phyloP scores from a whole-genome alignment of 2,797 vertebrate species.

The Clarias platycephalus region DNA sequence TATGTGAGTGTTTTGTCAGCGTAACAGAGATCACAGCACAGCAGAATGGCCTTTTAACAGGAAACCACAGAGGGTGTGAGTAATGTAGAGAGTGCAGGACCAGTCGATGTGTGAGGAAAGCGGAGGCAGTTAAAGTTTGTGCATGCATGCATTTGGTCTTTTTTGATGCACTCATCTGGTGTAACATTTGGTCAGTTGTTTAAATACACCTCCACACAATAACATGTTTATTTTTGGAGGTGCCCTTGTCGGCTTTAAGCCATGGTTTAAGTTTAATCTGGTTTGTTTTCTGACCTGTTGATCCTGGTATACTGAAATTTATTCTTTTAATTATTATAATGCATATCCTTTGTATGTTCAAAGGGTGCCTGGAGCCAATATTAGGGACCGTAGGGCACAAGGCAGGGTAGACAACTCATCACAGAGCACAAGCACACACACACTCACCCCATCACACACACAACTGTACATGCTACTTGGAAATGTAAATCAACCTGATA shows the following conservation, averaged over 20 bases:
- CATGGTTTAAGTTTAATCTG: neutral
- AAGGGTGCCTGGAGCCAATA: too few relatives aligned
- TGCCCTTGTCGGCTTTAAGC: neutral
- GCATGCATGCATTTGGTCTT: constrained; percentile 42
- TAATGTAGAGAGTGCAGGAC: constrained; percentile 29
- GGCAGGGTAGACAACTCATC: too few relatives aligned
- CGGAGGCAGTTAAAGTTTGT: constrained; percentile 19
- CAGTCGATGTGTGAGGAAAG: constrained; percentile 39
- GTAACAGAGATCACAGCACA: neutral
- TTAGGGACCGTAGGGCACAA: too few relatives aligned
- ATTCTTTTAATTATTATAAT: too few relatives aligned
- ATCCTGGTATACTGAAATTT: neutral
- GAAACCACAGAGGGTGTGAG: constrained; percentile 53
- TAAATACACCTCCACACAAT: neutral
- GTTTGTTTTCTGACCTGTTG: neutral
- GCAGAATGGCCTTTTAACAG: constrained; percentile 43
- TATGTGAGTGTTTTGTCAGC: constrained; percentile 23
- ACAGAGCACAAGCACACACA: too few relatives aligned
- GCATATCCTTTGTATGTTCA: too few relatives aligned
- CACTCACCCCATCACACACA: too few relatives aligned
- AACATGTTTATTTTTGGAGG: neutral
- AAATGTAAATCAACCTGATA: too few relatives aligned
- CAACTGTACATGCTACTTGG: too few relatives aligned
- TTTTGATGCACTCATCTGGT: constrained; percentile 33
- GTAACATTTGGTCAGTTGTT: constrained; percentile 37